phyloP scores from a whole-genome alignment of 2,797 vertebrate genomes.

The Pseudomugil gertrudae region DNA sequence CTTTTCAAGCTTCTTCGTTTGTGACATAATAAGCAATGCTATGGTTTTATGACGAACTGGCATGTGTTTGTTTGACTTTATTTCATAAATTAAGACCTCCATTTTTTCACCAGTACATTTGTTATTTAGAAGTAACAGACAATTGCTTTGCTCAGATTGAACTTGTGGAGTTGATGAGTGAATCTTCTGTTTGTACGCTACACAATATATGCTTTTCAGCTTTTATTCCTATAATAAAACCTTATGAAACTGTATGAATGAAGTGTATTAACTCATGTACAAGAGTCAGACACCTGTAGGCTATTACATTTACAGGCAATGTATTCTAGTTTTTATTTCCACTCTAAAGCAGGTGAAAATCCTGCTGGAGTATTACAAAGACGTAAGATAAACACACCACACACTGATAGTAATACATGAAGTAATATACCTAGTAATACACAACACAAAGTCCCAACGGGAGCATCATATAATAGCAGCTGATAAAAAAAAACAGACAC shows the following conservation, averaged over 20 bases:
- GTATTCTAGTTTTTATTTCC: background rate
- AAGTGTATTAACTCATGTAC: background rate
- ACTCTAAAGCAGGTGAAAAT: conserved; percentile 11
- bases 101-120: background rate
- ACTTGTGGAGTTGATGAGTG: background rate
- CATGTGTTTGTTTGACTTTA: too few relatives aligned
- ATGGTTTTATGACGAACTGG: too few relatives aligned
- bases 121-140: background rate
- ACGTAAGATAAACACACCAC: conserved; percentile 34
- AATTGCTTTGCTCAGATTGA: background rate
- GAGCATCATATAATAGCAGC: conserved; percentile 38
- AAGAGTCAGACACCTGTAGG: background rate
- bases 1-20: too few relatives aligned
- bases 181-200: background rate
- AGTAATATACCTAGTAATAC: too few relatives aligned
- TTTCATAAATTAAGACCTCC: background rate
- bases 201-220: background rate
- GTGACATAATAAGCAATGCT: too few relatives aligned
- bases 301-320: background rate
- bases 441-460: conserved; percentile 19
- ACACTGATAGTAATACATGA: conserved; percentile 26
- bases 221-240: background rate
- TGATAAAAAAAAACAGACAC: conserved; percentile 18
- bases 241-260: background rate
- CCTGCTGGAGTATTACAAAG: conserved; percentile 25